phyloP scores from a whole-genome alignment of 1,140 invertebrate genomes.

The Agraylea sexmaculata region DNA sequence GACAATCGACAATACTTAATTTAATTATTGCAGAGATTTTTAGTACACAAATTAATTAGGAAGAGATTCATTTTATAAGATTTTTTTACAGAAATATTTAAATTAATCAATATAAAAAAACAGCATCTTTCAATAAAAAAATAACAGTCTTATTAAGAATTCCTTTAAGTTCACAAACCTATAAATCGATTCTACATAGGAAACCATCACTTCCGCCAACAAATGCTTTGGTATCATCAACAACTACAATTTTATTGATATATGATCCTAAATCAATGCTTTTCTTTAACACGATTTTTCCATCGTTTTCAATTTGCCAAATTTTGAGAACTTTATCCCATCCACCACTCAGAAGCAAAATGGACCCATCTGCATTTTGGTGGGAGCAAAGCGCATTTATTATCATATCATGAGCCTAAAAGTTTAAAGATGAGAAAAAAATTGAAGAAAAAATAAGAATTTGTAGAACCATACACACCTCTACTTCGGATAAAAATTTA shows the following conservation, averaged over 20 bases:
- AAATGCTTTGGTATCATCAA: conserved; percentile 26
- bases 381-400: conserved; percentile 28
- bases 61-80: too few relatives aligned
- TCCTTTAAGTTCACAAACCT: too few relatives aligned
- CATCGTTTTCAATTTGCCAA: conserved; percentile 28
- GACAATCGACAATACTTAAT: too few relatives aligned
- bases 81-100: too few relatives aligned
- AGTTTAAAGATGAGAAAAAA: conserved; percentile 8
- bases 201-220: conserved; percentile 31
- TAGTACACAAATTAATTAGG: too few relatives aligned
- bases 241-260: conserved; percentile 29
- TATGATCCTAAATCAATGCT: conserved; percentile 25
- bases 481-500: conserved; percentile 25
- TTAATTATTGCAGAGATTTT: too few relatives aligned
- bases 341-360: conserved; percentile 29
- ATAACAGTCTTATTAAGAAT: too few relatives aligned
- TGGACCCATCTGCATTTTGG: conserved; percentile 21
- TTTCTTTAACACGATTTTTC: conserved; percentile 19
- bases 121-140: too few relatives aligned
- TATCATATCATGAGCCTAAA: conserved; percentile 33
- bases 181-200: conserved; percentile 26
- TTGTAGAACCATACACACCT: conserved; percentile 20
- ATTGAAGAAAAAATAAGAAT: not conserved
- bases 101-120: too few relatives aligned
- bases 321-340: conserved; percentile 35